phyloP scores from a whole-genome alignment of 2,888 invertebrate genomes.

The Noctua janthina region DNA sequence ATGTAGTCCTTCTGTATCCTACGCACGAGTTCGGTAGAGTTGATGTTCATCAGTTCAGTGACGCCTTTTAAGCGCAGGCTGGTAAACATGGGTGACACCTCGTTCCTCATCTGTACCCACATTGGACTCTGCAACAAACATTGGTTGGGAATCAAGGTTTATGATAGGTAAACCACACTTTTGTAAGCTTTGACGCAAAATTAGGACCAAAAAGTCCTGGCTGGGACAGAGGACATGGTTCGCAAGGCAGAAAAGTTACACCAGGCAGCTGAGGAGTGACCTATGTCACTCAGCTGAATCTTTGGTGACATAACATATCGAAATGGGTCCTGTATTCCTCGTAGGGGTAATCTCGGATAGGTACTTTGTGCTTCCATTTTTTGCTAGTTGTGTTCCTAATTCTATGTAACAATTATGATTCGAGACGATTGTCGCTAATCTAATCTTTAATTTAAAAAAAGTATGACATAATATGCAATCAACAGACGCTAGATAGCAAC shows the following conservation, averaged over 20 bases:
- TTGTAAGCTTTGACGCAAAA: neutral
- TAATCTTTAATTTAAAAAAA: neutral
- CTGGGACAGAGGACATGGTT: neutral
- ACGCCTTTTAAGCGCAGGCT: slow-evolving; percentile 74
- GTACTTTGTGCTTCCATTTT: neutral
- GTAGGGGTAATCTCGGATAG: neutral
- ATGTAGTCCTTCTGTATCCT: slow-evolving; percentile 79
- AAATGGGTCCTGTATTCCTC: neutral
- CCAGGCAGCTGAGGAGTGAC: neutral
- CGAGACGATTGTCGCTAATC: neutral
- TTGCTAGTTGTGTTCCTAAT: neutral
- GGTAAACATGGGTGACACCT: slow-evolving; percentile 82
- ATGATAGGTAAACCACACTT: neutral
- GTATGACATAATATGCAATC: neutral
- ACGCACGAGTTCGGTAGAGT: slow-evolving; percentile 77
- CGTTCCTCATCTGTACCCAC: slow-evolving; percentile 79
- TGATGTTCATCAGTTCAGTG: slow-evolving; percentile 83
- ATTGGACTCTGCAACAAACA: slow-evolving; percentile 76
- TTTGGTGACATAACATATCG: neutral
- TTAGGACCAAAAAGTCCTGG: neutral
- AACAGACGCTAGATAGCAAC: neutral
- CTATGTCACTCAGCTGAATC: neutral
- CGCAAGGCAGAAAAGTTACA: neutral
- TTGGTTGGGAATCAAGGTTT: neutral
- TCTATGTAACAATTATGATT: neutral